These are phyloP conservation scores for Mycteria americana DNA, from an alignment of 2,797 vertebrate species.

Conservation along the genomic window DNA sequence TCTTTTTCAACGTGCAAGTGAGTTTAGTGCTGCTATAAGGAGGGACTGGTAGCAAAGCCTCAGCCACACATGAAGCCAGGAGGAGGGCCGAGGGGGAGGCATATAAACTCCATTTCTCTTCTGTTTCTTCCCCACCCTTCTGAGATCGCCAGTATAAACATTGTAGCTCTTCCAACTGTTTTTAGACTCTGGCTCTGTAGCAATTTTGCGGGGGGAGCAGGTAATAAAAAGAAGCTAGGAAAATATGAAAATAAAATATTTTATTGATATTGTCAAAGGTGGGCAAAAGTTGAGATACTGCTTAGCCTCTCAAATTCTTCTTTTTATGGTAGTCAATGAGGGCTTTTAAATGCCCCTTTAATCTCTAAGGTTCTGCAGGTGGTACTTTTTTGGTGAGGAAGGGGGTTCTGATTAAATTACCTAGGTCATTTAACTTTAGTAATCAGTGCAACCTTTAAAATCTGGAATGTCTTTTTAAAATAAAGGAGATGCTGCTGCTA, in stretches of 20 bases:
- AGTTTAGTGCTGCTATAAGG: not conserved
- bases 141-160: conserved; percentile 5
- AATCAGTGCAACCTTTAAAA: not conserved
- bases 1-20: not conserved
- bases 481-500: not conserved
- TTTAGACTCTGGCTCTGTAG: not conserved
- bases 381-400: not conserved
- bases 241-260: not conserved
- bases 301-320: not conserved
- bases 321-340: not conserved
- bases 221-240: not conserved
- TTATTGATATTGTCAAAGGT: not conserved
- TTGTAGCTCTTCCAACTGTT: not conserved
- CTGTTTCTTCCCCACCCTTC: conserved; percentile 12
- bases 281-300: not conserved
- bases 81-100: not conserved
- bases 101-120: not conserved
- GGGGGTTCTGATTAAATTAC: conserved; percentile 6
- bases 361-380: not conserved
- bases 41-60: not conserved
- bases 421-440: conserved; percentile 17
- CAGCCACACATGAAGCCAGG: not conserved
- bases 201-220: not conserved
- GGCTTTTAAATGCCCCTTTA: not conserved
- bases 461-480: not conserved